Evolutionary conservation across 2,888 invertebrate species (phyloP).

Genomic region (Ctenicera cuprea): DNA sequence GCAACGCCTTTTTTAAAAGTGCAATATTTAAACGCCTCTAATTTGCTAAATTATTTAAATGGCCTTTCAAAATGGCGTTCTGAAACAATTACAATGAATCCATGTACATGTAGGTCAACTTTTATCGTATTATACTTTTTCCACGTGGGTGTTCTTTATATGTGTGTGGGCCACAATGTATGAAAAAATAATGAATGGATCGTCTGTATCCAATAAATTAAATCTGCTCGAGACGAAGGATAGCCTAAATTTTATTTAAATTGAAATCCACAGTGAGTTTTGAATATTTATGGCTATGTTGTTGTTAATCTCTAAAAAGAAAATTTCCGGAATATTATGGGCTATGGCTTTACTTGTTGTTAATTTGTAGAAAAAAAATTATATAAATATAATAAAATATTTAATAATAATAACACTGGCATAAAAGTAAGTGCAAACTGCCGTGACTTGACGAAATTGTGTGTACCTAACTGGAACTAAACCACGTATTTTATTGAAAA

Average conservation of each 20-base stretch:
- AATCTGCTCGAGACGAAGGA: background rate
- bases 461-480: background rate
- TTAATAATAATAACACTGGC: too few relatives aligned
- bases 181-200: conserved; percentile 20
- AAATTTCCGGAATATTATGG: too few relatives aligned
- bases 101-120: conserved; percentile 14
- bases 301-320: background rate
- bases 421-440: too few relatives aligned
- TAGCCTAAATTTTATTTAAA: conserved; percentile 5
- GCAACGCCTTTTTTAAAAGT: conserved; percentile 32
- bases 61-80: background rate
- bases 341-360: too few relatives aligned
- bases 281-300: background rate
- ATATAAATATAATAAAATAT: too few relatives aligned
- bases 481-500: too few relatives aligned
- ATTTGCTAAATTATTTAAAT: conserved; percentile 40
- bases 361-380: too few relatives aligned
- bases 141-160: conserved; percentile 25
- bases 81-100: background rate
- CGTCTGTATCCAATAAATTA: conserved; percentile 4
- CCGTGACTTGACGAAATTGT: background rate
- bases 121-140: conserved; percentile 28
- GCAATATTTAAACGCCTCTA: conserved; percentile 40
- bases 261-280: background rate
- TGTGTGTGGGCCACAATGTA: conserved; percentile 20